phyloP scores from a whole-genome alignment of 1,140 invertebrate species.

The Atta cephalotes region DNA sequence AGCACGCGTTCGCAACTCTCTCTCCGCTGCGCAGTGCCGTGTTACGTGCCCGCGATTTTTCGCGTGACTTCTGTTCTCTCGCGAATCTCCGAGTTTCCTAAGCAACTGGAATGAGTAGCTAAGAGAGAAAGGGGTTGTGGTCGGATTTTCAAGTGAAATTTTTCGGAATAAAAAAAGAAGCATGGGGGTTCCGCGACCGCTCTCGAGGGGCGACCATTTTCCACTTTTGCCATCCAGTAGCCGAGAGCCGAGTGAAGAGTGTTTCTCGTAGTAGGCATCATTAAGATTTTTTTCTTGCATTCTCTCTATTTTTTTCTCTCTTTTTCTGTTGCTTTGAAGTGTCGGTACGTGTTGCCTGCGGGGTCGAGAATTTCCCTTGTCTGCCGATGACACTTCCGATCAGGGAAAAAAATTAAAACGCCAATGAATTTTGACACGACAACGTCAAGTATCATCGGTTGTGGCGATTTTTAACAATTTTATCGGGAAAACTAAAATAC shows the following conservation, averaged over 20 bases:
- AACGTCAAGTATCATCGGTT: constrained; percentile 2
- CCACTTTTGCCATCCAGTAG: constrained; percentile 21
- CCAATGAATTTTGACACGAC: constrained; percentile 23
- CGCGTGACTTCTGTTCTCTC: background rate
- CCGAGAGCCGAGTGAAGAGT: constrained; percentile 33
- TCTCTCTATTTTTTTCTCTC: background rate
- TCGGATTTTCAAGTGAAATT: constrained; percentile 11
- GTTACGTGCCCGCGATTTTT: constrained; percentile 9
- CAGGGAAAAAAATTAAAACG: background rate
- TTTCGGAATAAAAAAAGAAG: constrained; percentile 19
- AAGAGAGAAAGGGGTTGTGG: background rate
- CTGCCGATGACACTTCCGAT: background rate
- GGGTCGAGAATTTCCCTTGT: constrained; percentile 17
- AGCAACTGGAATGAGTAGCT: background rate
- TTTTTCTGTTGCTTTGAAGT: background rate
- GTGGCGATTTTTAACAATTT: background rate
- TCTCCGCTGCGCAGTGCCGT: constrained; percentile 41
- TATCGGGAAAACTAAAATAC: background rate
- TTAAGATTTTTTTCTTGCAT: constrained; percentile 32
- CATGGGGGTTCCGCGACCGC: background rate
- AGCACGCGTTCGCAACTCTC: background rate
- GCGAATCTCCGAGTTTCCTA: background rate
- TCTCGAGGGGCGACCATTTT: constrained; percentile 34
- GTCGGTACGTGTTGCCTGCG: background rate
- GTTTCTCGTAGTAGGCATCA: constrained; percentile 23